Conservation (phyloP, 2,113 vertebrate species). For the Mastomys coucha region DNA sequence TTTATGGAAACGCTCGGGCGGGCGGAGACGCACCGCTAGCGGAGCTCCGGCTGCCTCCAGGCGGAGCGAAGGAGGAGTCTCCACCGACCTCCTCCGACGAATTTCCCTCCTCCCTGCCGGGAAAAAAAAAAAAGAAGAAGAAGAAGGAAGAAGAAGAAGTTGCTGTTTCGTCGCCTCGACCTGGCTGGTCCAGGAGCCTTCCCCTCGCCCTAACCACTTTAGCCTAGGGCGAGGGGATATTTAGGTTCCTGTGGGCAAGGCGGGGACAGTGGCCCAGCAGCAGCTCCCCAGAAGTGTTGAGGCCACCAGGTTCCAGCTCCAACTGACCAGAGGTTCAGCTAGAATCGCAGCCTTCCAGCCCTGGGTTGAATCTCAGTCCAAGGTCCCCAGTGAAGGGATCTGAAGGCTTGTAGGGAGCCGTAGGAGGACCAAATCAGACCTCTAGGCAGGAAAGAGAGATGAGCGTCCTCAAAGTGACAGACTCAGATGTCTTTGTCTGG, state of each 20-base stretch:
- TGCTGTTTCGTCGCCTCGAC: neutral
- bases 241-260: neutral
- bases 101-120: neutral
- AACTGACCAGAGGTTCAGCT: neutral
- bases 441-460: neutral
- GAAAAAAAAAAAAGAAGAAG: neutral
- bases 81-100: neutral
- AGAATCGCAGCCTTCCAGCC: fast-evolving
- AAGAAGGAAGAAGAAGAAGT: constrained; percentile 34
- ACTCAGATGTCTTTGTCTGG: neutral
- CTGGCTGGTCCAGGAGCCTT: fast-evolving
- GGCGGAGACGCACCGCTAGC: constrained; percentile 48
- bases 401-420: neutral
- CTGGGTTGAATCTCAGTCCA: no score
- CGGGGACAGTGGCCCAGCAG: neutral
- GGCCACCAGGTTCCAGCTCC: neutral
- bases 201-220: neutral
- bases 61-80: constrained; percentile 67
- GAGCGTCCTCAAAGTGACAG: neutral
- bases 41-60: constrained; percentile 15
- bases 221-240: neutral
- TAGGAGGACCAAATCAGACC: neutral
- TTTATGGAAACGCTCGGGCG: constrained; percentile 73
- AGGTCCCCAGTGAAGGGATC: neutral
- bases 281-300: fast-evolving